These are phyloP conservation scores for Morpho achilles DNA, from an alignment of 2,888 invertebrate species.

Conservation along the genomic window DNA sequence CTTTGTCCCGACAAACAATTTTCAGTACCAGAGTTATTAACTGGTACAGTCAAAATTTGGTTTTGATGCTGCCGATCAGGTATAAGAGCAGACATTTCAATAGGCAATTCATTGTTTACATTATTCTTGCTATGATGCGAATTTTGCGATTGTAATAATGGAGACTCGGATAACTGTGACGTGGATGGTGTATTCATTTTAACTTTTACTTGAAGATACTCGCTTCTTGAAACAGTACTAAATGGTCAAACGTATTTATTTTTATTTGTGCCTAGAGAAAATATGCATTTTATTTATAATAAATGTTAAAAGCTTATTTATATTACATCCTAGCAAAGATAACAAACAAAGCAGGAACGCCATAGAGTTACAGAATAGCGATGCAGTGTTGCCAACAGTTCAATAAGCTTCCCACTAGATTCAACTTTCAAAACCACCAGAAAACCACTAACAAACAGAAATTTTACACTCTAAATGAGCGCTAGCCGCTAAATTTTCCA, in stretches of 20 bases:
- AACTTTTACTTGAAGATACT: conserved; percentile 10
- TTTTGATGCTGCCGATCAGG: neutral
- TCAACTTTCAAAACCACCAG: too few species aligned
- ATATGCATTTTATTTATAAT: conserved; percentile 12
- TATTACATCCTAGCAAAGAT: neutral
- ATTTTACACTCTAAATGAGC: too few species aligned
- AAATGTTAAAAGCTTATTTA: neutral
- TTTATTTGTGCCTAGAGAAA: conserved; percentile 1
- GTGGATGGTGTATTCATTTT: conserved; percentile 23
- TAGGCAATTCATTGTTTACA: neutral
- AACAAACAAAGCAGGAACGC: neutral
- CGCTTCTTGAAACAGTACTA: neutral
- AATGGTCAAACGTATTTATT: neutral
- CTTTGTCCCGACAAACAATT: conserved; percentile 8
- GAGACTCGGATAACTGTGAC: conserved; percentile 17
- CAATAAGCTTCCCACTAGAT: too few species aligned
- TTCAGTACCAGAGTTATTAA: neutral
- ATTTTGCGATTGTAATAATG: conserved; percentile 2
- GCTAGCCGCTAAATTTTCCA: too few species aligned
- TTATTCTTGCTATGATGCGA: conserved; percentile 1
- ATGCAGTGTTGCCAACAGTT: too few species aligned
- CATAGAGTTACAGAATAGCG: too few species aligned
- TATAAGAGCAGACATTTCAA: neutral
- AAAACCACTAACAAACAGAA: too few species aligned
- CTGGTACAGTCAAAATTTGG: neutral